Conservation (phyloP, 30 jellyfish, hydroid and myxozoan genomes). For the Pseudorhiza aurosa region DNA sequence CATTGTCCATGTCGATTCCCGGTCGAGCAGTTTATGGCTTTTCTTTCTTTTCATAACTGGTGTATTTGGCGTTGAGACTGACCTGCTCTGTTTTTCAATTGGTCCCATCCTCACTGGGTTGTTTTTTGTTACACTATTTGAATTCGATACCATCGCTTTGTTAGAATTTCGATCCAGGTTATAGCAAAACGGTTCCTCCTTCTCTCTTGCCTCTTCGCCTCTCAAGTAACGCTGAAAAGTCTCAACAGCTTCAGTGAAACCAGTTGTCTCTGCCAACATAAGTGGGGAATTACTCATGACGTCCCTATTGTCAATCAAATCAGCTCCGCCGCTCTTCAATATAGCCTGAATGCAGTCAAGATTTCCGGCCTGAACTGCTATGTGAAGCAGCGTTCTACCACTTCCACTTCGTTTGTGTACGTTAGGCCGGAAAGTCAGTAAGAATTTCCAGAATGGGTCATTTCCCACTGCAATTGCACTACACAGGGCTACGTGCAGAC, state of each 20-base stretch:
- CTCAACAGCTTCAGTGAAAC: background rate
- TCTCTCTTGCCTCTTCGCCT: background rate
- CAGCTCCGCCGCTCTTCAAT: background rate
- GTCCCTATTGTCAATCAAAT: constrained; percentile 16
- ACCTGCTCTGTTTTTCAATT: background rate
- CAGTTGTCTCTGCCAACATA: constrained; percentile 5
- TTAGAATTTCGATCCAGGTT: background rate
- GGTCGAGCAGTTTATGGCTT: background rate
- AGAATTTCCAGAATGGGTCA: background rate
- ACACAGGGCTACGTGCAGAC: constrained; percentile 35
- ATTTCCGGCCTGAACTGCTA: constrained; percentile 25
- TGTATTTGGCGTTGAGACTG: background rate
- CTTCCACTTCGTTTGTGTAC: constrained; percentile 39
- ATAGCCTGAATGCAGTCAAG: constrained; percentile 5
- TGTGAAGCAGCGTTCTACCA: constrained; percentile 43
- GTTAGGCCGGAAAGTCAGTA: background rate
- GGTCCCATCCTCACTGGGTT: background rate
- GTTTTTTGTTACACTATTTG: background rate
- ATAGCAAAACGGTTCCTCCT: background rate
- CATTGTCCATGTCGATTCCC: background rate
- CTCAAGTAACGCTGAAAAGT: background rate
- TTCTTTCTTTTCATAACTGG: background rate
- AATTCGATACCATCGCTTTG: background rate
- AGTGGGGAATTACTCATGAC: constrained; percentile 10
- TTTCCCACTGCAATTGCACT: constrained; percentile 17